Base-by-base conservation (phyloP, 2,888 invertebrate species). In the Platycheirus albimanus region DNA sequence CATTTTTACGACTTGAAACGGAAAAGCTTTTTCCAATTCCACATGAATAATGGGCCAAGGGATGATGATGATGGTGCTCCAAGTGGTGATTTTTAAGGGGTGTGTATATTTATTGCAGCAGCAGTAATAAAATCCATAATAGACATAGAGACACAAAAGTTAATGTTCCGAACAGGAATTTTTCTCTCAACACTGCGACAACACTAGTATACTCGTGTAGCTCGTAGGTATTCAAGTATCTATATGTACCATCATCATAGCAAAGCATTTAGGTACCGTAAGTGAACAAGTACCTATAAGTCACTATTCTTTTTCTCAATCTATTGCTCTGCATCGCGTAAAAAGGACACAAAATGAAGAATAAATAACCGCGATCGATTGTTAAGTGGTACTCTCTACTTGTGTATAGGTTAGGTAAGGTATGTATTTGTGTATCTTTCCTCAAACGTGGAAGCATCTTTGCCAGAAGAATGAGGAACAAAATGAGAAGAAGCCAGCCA, bases 11-110 rank as follows among this genome's bases (percentile, higher is more conserved):
- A 83, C 83, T 74, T 56, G 78, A 78, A 78, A 74, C 78, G 78
- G 78, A 83, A 83, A 72, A 83, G 78, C 78, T 69, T 83, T 81
- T 83, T 83, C 78, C 83, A 78, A 83, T 83, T 83, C 74, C 83
- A 78, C 69, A 83, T 83, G 69, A 83, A 63, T 77, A 74, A 83
- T 83, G 83, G 54, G 47, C 17, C 54, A 54, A 36, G 24, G 41
- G 28, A 43, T 20, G 64, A 15, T 61, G 78, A 36, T 41, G 47
- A 49, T 49, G 58, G 15, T 58, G 70, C 45, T 63, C 51, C 13
- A 61, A 19, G 19, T 64, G 64, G 36, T 51, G 45, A 61, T 45
- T 41, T 61, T 61, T 17, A 8, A 69, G 69, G 69, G 69, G 58
- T 70, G 63, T 56, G 8, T 45, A 13, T 58, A 72, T 51, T 58